phyloP scores from a whole-genome alignment of 2,113 vertebrate genomes.

The Willisornis vidua region DNA sequence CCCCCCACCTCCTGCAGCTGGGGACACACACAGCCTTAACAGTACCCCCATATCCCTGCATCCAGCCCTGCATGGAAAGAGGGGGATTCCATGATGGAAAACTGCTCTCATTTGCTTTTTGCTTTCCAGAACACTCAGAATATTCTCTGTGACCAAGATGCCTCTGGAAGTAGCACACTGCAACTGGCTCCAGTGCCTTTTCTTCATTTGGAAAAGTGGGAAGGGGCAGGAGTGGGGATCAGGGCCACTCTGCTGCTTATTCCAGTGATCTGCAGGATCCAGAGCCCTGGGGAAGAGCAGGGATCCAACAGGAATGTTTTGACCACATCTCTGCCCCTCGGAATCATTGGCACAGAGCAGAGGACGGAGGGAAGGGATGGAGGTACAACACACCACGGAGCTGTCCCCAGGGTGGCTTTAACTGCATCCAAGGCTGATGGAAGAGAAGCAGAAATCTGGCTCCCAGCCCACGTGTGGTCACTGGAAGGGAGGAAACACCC shows the following conservation, averaged over 20 bases:
- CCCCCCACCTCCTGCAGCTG: background rate
- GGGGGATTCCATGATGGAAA: rapidly evolving
- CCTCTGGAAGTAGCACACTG: background rate
- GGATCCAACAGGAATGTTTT: background rate
- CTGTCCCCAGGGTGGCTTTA: background rate
- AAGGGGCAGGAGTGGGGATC: background rate
- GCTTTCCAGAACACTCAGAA: background rate
- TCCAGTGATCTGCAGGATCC: background rate
- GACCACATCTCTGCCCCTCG: too few species aligned
- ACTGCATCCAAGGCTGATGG: background rate
- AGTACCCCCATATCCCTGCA: rapidly evolving
- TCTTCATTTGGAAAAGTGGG: background rate
- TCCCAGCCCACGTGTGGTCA: background rate
- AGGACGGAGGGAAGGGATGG: background rate
- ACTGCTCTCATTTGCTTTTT: background rate
- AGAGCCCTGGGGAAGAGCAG: background rate
- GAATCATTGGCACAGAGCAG: background rate
- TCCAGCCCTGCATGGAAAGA: background rate
- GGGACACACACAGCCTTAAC: background rate
- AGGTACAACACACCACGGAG: background rate
- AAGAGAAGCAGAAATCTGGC: background rate
- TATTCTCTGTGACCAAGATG: background rate
- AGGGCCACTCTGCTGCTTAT: background rate
- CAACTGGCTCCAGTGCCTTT: background rate
- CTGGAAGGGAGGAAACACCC: background rate